Percentiles rank a stretch among this genome's conserved stretches.
These are phyloP conservation scores for Chiridota heheva DNA, from an alignment of 35 echinoderm and acorn worm species.

Conservation along the genomic window DNA sequence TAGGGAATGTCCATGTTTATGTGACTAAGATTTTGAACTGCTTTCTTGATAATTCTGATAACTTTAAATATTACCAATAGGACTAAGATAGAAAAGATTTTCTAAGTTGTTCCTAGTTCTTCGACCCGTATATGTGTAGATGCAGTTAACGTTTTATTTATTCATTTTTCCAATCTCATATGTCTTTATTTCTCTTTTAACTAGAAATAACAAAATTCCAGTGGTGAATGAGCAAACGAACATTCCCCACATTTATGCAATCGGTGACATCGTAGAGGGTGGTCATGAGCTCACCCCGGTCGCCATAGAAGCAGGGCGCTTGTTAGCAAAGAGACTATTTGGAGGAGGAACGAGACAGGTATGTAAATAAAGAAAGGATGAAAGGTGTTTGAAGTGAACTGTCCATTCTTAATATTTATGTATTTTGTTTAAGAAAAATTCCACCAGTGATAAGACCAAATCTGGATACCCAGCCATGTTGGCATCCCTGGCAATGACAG, in stretches of 20 bases:
- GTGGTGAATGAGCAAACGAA: slow-evolving; percentile 91
- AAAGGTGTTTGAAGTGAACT: not conserved
- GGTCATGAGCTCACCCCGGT: slow-evolving; percentile 88
- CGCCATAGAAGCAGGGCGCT: slow-evolving; percentile 82
- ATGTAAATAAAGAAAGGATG: not conserved
- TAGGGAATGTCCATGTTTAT: too few relatives aligned
- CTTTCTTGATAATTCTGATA: too few relatives aligned
- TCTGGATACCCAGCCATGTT: too few relatives aligned
- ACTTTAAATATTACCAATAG: too few relatives aligned
- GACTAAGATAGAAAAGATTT: too few relatives aligned
- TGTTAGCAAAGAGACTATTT: slow-evolving; percentile 77
- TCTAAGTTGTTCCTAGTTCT: too few relatives aligned
- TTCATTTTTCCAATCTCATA: not conserved
- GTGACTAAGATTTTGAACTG: too few relatives aligned
- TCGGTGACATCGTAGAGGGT: slow-evolving; percentile 91
- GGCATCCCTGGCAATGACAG: too few relatives aligned
- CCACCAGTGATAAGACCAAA: too few relatives aligned
- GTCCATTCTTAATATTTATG: not conserved
- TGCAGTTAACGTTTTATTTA: too few relatives aligned
- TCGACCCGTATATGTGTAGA: too few relatives aligned
- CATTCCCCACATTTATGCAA: slow-evolving; percentile 88
- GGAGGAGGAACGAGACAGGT: slow-evolving; percentile 61
- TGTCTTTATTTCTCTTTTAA: not conserved
- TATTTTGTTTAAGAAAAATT: too few relatives aligned
- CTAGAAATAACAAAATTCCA: slow-evolving; percentile 86